Evolutionary conservation across 2,113 vertebrate genomes (phyloP).

Genomic region (Anthoscopus minutus): DNA sequence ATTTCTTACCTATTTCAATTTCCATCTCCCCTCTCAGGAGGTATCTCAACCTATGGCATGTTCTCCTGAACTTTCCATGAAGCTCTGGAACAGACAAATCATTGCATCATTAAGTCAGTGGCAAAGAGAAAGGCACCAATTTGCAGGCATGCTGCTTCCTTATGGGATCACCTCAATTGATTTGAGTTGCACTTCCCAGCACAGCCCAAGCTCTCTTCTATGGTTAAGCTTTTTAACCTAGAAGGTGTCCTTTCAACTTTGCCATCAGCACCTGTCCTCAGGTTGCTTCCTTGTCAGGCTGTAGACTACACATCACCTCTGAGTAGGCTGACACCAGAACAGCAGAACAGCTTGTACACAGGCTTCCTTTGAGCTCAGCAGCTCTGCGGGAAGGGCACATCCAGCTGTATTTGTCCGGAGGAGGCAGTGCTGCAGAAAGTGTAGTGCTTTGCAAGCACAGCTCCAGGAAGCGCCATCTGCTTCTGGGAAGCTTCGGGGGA

Average conservation of each 20-base stretch:
- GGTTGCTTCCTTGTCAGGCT: not conserved
- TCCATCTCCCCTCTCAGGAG: not conserved
- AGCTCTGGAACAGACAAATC: not conserved
- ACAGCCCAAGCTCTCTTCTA: not conserved
- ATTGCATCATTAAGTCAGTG: not conserved
- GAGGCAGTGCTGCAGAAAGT: not conserved
- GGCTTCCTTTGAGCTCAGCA: not conserved
- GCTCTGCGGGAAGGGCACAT: not conserved
- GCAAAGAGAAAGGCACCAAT: not conserved
- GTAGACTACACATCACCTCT: not conserved
- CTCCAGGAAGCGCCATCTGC: slow-evolving; percentile 11
- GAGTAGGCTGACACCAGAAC: not conserved
- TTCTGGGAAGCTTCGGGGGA: slow-evolving; percentile 57
- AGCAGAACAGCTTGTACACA: not conserved
- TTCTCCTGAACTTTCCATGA: not conserved
- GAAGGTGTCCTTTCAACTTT: not conserved
- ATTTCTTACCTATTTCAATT: not conserved
- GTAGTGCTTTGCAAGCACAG: not conserved
- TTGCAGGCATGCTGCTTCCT: not conserved
- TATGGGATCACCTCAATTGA: not conserved
- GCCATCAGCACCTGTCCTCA: not conserved
- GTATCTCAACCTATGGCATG: not conserved
- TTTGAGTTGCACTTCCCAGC: not conserved
- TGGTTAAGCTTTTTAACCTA: not conserved
- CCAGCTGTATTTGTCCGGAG: fast-evolving